phyloP scores from a whole-genome alignment of 92 coral and sea anemone species.

The Porites cylindrica region DNA sequence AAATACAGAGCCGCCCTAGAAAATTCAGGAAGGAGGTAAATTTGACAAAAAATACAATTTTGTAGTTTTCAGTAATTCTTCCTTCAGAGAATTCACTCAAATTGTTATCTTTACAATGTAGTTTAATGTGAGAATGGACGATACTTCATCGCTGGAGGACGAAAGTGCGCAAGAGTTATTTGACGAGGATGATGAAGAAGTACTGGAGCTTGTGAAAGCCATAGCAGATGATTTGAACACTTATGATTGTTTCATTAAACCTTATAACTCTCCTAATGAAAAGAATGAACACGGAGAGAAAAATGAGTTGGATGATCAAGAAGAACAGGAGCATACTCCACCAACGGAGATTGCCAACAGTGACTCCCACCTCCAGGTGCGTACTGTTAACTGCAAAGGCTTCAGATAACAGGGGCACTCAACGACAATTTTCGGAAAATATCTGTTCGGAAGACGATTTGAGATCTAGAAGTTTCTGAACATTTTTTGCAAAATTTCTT shows the following conservation, averaged over 20 bases:
- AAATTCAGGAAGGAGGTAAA: too few relatives aligned
- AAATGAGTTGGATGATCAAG: background rate
- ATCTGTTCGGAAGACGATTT: too few relatives aligned
- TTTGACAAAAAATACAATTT: too few relatives aligned
- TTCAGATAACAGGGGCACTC: too few relatives aligned
- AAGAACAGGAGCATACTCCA: background rate
- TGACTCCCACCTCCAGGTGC: background rate
- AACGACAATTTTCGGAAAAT: too few relatives aligned
- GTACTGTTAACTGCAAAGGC: background rate
- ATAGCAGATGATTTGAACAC: constrained; percentile 28
- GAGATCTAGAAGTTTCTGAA: too few relatives aligned
- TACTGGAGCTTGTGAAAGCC: constrained; percentile 4
- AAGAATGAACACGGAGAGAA: background rate
- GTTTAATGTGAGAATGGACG: constrained; percentile 25
- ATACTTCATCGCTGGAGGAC: background rate
- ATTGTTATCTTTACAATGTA: background rate
- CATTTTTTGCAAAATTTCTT: too few relatives aligned
- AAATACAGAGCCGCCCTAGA: too few relatives aligned
- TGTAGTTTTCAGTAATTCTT: too few relatives aligned
- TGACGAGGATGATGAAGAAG: background rate
- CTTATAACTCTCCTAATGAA: constrained; percentile 15
- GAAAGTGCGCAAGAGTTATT: background rate
- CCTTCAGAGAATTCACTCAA: background rate
- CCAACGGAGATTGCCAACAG: background rate
- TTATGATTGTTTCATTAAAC: constrained; percentile 41